Percentiles rank a stretch among this genome's conserved stretches.
Conservation (phyloP, 2,888 invertebrate species). For the Scotopteryx bipunctaria region DNA sequence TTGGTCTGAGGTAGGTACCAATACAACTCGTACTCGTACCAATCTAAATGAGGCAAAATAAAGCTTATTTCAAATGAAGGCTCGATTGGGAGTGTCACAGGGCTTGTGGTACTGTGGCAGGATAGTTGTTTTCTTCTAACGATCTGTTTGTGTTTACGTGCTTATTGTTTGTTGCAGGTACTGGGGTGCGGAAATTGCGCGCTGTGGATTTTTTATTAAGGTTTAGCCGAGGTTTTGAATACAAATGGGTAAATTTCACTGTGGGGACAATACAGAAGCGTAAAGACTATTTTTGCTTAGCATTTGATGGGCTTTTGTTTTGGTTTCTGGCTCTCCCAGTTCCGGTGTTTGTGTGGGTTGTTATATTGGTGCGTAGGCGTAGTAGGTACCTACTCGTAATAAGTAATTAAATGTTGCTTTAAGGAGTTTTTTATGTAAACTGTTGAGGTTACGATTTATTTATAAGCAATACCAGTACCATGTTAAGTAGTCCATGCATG, state of each 20-base stretch:
- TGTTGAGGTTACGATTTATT: no score
- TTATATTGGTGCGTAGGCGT: constrained; percentile 6
- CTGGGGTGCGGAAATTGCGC: constrained; percentile 46
- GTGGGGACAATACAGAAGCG: constrained; percentile 23
- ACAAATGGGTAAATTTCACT: constrained; percentile 38
- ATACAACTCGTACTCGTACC: no score
- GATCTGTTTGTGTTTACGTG: constrained; percentile 56
- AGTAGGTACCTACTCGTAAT: no score
- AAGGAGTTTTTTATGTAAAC: no score
- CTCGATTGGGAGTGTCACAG: background rate
- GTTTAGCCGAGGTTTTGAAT: constrained; percentile 38
- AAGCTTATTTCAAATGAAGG: background rate
- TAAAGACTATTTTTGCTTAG: constrained; percentile 29
- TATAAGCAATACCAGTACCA: no score
- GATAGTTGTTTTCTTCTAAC: constrained; percentile 46
- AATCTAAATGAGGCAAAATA: background rate
- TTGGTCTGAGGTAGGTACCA: no score
- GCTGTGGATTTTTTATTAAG: constrained; percentile 34
- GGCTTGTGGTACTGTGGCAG: constrained; percentile 6
- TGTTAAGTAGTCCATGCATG: no score
- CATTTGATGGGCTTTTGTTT: constrained; percentile 27
- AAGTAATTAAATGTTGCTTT: no score
- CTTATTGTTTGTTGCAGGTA: constrained; percentile 71
- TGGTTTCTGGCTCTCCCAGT: constrained; percentile 18
- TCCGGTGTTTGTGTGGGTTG: constrained; percentile 14